Evolutionary conservation across 2,113 vertebrate species (phyloP).

Genomic region (Chauna torquata): DNA sequence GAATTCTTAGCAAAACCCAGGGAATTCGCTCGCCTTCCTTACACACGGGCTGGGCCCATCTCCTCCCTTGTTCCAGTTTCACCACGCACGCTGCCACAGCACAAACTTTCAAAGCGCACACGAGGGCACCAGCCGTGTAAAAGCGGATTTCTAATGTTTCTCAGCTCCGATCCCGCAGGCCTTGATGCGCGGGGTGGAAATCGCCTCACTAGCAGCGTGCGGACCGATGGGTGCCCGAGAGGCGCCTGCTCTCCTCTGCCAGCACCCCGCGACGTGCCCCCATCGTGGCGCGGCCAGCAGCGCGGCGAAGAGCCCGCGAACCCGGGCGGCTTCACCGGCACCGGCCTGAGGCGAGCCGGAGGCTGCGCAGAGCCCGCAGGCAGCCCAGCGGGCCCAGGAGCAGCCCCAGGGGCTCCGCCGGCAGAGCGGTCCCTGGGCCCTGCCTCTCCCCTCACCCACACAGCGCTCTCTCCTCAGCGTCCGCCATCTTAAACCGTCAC

Average conservation of each 20-base stretch:
- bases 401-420: rapidly evolving
- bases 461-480: rapidly evolving
- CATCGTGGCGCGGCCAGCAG: too few species aligned
- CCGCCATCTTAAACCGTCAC: constrained; percentile 52
- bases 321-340: too few species aligned
- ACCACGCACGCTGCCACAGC: rapidly evolving
- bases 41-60: too few species aligned
- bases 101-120: rapidly evolving
- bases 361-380: too few species aligned
- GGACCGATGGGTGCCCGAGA: too few species aligned
- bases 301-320: too few species aligned
- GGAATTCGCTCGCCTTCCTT: not conserved
- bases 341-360: too few species aligned
- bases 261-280: not conserved
- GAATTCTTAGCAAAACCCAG: rapidly evolving
- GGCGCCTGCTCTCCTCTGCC: not conserved
- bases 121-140: too few species aligned
- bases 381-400: too few species aligned
- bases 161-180: not conserved
- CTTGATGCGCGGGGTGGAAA: not conserved
- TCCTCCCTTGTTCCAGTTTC: rapidly evolving
- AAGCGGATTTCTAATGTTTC: rapidly evolving
- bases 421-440: too few species aligned
- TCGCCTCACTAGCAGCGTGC: too few species aligned
- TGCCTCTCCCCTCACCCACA: not conserved